Base-by-base conservation (phyloP, 2,113 vertebrate genomes). In the Gambusia holbrooki region DNA sequence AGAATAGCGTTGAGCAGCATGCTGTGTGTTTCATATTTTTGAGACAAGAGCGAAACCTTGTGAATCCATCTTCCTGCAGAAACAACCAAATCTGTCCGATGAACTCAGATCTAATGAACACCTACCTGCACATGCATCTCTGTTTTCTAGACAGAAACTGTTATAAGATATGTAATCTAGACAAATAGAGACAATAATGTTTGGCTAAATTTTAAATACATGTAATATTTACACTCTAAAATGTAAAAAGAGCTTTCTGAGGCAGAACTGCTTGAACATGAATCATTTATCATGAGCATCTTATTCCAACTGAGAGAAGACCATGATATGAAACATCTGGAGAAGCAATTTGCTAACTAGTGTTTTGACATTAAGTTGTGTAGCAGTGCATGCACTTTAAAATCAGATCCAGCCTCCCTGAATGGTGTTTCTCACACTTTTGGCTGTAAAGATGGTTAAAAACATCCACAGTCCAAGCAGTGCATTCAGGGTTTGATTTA, bases 311-410 rank as follows among this genome's bases (percentile, higher is more conserved):
- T 88, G 80, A 85, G 71, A 83, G 69, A 66, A 58, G 67, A 35
- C 35, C 22, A 60, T 73, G 78, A 84, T 69, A 71, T 60, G 73
- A 80, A 90, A 89, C 88, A 89, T 90, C 89, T 92, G 89, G 86
- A 88, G 69, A 78, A 84, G 87, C 86, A 85, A 77, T 86, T 86
- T 66, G 48, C 48, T 22, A 45, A 75, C 61, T 79, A 28, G 30
- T 28, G 73, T 35, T 62, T 1, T 73, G 79, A 80, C 83, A 86
- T 88, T 85, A 90, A 88, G 42, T 69, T 81, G 80, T 73, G 61
- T 66, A 84, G 76, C 79, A 29, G 79, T 5, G 71, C 80, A 19
- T 82, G 5, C 11, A 48, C 25, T 48, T 7, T 19, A 48, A 54
- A 17, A 86, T 84, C 78, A 83, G 69, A 48, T 61, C 66, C 71